These are phyloP conservation scores for Probaryconus sp. DNA, from an alignment of 1,140 invertebrate genomes.

Conservation along the genomic window DNA sequence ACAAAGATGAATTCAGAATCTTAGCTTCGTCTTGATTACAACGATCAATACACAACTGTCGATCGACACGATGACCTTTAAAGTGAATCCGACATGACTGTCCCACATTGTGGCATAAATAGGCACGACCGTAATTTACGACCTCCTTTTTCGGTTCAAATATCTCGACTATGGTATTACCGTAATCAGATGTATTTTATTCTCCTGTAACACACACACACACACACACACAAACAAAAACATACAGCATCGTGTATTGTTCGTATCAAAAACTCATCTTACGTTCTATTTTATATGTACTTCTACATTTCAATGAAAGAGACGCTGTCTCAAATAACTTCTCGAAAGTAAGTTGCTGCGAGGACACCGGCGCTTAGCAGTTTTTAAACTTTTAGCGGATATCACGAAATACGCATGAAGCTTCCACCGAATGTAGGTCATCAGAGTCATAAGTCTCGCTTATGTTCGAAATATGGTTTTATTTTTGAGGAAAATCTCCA, in stretches of 20 bases:
- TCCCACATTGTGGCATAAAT: conserved; percentile 49
- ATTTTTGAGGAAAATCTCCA: conserved; percentile 65
- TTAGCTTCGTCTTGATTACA: conserved; percentile 33
- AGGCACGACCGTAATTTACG: conserved; percentile 55
- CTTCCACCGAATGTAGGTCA: conserved; percentile 54
- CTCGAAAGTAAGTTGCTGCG: conserved; percentile 35
- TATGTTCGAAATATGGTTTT: conserved; percentile 68
- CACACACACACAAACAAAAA: too few species aligned
- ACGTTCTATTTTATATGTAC: conserved; percentile 27
- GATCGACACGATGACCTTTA: conserved; percentile 56
- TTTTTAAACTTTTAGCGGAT: conserved; percentile 56
- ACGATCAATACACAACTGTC: conserved; percentile 52
- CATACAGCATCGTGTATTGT: conserved; percentile 49
- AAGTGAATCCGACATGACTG: conserved; percentile 42
- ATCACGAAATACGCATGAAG: conserved; percentile 56
- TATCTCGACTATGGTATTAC: conserved; percentile 43
- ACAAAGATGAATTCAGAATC: conserved; percentile 17
- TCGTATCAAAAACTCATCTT: conserved; percentile 46
- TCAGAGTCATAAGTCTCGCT: conserved; percentile 66
- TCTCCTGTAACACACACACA: conserved; percentile 29
- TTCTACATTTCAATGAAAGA: conserved; percentile 36
- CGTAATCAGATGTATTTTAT: conserved; percentile 53
- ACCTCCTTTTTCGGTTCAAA: conserved; percentile 57
- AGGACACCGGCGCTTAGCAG: conserved; percentile 45
- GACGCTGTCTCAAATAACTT: conserved; percentile 41